These are phyloP conservation scores for Chrysomela aeneicollis DNA, from an alignment of 2,888 invertebrate genomes.

Conservation along the genomic window DNA sequence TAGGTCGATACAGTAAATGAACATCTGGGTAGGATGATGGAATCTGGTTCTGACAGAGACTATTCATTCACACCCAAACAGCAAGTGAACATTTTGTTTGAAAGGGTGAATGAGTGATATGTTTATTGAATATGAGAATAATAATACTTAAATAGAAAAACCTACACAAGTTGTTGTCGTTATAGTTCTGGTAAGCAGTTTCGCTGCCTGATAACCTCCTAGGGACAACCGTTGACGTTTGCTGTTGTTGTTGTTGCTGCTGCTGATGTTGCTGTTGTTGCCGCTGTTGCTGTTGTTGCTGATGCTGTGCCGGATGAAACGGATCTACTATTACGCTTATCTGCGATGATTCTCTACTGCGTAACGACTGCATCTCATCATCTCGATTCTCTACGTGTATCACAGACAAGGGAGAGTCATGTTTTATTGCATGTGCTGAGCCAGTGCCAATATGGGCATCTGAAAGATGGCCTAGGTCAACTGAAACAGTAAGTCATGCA, in stretches of 20 bases:
- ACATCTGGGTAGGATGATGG: no score
- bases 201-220: conserved; percentile 47
- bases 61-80: no score
- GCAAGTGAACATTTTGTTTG: no score
- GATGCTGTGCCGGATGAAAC: conserved; percentile 60
- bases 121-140: no score
- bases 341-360: conserved; percentile 58
- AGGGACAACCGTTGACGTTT: conserved; percentile 27
- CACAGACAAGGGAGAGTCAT: conserved; percentile 62
- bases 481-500: no score
- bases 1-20: no score
- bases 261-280: conserved; percentile 43
- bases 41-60: no score
- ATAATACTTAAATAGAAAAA: no score
- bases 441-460: background rate
- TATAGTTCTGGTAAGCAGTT: conserved; percentile 32
- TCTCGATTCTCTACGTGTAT: conserved; percentile 60
- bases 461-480: no score
- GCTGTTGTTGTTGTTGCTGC: conserved; percentile 27
- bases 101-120: no score
- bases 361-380: conserved; percentile 54
- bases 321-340: conserved; percentile 67
- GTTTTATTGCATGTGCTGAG: conserved; percentile 53
- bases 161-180: conserved; percentile 37
- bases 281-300: conserved; percentile 29